Evolutionary conservation across 2,888 invertebrate genomes (phyloP).

Genomic region (Dryadula phaetusa): DNA sequence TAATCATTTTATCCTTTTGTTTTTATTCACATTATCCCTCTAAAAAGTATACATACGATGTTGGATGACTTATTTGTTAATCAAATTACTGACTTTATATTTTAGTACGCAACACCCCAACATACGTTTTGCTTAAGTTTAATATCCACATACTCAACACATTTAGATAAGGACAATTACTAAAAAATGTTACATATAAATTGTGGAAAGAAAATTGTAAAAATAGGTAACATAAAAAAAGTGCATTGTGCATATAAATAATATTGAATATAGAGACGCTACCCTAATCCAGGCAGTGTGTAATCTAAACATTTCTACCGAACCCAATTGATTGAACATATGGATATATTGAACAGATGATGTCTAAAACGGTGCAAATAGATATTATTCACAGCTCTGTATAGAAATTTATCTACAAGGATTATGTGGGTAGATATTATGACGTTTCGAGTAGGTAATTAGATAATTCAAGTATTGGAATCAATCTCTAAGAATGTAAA

Average conservation of each 20-base stretch:
- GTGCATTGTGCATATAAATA: too few species aligned
- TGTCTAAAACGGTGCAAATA: slow-evolving; percentile 24
- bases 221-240: slow-evolving; percentile 53
- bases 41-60: too few species aligned
- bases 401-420: neutral
- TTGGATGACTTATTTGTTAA: neutral
- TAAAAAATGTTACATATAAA: neutral
- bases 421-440: neutral
- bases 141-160: too few species aligned
- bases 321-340: slow-evolving; percentile 40
- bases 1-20: neutral
- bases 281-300: slow-evolving; percentile 54
- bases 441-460: neutral
- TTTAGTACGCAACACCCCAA: neutral
- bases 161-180: too few species aligned
- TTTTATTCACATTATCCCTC: too few species aligned
- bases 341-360: slow-evolving; percentile 35
- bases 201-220: too few species aligned
- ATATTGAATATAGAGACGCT: too few species aligned
- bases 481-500: neutral
- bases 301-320: slow-evolving; percentile 49
- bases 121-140: neutral
- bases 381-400: slow-evolving; percentile 6
- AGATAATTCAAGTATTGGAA: neutral
- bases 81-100: neutral